These are phyloP conservation scores for Synodontis membranacea DNA, from an alignment of 2,113 vertebrate genomes.

Conservation along the genomic window DNA sequence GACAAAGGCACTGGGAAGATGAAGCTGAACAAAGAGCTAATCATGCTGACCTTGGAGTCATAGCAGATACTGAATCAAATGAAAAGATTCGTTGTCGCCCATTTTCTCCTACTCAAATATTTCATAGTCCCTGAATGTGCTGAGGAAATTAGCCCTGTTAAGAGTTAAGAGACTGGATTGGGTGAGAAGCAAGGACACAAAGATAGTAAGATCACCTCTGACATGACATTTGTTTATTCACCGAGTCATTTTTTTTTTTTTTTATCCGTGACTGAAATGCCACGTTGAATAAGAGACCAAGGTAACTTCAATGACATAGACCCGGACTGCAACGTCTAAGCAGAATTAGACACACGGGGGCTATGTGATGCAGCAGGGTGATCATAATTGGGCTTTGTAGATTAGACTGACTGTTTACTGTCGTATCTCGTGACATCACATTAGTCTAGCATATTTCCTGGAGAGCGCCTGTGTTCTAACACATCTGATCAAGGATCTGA, in stretches of 20 bases:
- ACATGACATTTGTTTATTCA: slow-evolving; percentile 16
- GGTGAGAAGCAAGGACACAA: slow-evolving; percentile 12
- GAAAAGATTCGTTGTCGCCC: not conserved
- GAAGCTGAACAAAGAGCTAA: slow-evolving; percentile 27
- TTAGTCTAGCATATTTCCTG: slow-evolving; percentile 16
- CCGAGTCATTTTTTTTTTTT: slow-evolving; percentile 24
- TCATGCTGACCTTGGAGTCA: slow-evolving; percentile 28
- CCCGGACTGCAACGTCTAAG: not conserved
- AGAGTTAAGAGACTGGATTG: not conserved
- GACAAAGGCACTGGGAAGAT: not conserved
- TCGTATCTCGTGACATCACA: slow-evolving; percentile 29
- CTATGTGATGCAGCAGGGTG: not conserved
- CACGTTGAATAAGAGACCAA: slow-evolving; percentile 25
- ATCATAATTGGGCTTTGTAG: slow-evolving; percentile 20
- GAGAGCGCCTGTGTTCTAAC: not conserved
- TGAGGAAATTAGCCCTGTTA: not conserved
- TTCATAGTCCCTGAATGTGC: not conserved
- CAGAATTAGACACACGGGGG: slow-evolving; percentile 13
- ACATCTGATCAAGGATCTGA: slow-evolving; percentile 25
- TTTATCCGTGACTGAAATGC: slow-evolving; percentile 19
- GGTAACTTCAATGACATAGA: slow-evolving; percentile 17
- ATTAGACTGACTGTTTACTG: slow-evolving; percentile 25
- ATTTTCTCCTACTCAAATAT: slow-evolving; percentile 9
- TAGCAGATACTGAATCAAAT: slow-evolving; percentile 17
- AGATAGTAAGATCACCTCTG: slow-evolving; percentile 1